These are phyloP conservation scores for Morone saxatilis DNA, from an alignment of 2,113 vertebrate species.

Conservation along the genomic window DNA sequence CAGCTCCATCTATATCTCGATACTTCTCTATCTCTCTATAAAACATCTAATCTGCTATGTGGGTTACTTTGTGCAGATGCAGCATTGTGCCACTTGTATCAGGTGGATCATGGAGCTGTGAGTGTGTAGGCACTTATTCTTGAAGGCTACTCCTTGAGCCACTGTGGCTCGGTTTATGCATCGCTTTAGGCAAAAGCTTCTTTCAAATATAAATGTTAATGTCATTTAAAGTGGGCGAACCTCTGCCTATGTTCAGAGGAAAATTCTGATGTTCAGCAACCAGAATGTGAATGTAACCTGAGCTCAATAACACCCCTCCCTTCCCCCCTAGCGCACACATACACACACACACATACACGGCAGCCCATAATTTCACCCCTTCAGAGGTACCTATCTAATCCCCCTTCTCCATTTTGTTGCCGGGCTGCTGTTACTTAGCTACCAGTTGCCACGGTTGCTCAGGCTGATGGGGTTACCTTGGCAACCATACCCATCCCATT, in stretches of 20 bases:
- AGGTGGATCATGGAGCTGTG: not conserved
- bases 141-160: not conserved
- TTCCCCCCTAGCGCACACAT: not conserved
- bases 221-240: not conserved
- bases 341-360: slow-evolving; percentile 17
- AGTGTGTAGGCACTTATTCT: not conserved
- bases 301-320: not conserved
- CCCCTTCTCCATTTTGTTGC: slow-evolving; percentile 67
- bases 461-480: slow-evolving; percentile 76
- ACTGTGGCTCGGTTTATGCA: not conserved
- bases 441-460: slow-evolving; percentile 73
- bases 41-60: too few species aligned
- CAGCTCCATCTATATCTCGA: too few species aligned
- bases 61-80: not conserved
- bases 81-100: not conserved
- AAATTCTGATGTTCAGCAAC: not conserved
- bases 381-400: slow-evolving; percentile 58
- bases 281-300: not conserved
- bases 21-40: too few species aligned
- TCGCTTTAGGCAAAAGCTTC: not conserved
- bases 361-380: slow-evolving; percentile 42
- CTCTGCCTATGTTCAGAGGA: not conserved
- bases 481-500: slow-evolving; percentile 79
- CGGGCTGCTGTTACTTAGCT: slow-evolving; percentile 78
- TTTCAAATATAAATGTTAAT: not conserved